Conservation (phyloP, 1,140 invertebrate genomes). For the Tetraneura akinire region DNA sequence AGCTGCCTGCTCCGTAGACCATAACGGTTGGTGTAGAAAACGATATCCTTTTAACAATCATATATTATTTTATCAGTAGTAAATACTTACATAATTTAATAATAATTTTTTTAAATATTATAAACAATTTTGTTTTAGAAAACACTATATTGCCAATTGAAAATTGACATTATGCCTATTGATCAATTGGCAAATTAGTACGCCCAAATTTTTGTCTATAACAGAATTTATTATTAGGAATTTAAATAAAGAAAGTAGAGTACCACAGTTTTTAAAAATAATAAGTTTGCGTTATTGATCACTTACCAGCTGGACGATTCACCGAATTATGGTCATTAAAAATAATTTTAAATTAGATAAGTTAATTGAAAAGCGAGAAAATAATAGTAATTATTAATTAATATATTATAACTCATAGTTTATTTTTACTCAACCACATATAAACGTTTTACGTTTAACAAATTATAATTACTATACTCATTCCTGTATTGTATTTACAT, state of each 20-base stretch:
- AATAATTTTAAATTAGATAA: neutral
- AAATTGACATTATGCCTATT: neutral
- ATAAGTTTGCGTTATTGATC: neutral
- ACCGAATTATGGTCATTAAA: neutral
- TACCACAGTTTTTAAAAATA: neutral
- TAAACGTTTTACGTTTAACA: neutral
- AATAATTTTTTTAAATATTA: neutral
- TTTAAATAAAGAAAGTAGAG: slow-evolving; percentile 17
- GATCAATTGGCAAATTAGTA: neutral
- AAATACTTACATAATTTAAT: no score
- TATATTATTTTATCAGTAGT: neutral
- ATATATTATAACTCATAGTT: neutral
- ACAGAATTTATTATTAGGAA: neutral
- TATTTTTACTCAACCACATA: neutral
- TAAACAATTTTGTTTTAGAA: neutral
- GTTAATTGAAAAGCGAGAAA: neutral
- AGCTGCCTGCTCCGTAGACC: neutral
- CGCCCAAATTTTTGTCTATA: slow-evolving; percentile 2
- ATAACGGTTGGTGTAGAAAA: slow-evolving; percentile 17
- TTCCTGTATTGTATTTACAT: neutral
- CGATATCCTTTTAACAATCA: neutral
- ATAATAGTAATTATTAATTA: neutral
- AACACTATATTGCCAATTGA: neutral
- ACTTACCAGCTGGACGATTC: neutral
- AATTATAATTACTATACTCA: neutral